phyloP scores from a whole-genome alignment of 2,888 invertebrate genomes.

The Andrena camellia region DNA sequence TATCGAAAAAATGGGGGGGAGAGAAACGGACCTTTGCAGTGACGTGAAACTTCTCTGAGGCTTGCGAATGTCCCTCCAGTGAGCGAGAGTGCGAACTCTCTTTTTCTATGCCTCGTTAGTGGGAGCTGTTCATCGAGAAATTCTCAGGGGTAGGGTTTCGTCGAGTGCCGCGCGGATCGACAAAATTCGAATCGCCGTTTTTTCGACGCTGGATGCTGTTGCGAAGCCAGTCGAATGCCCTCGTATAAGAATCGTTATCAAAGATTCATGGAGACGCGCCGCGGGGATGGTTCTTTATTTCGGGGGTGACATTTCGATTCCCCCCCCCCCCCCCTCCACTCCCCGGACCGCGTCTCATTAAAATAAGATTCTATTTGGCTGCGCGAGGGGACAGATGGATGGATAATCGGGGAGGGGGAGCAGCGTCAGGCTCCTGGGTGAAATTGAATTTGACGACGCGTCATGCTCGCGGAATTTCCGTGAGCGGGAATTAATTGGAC shows the following conservation, averaged over 20 bases:
- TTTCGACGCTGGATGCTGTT: no score
- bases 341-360: conserved; percentile 25
- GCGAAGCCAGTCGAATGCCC: no score
- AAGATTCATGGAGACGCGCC: conserved; percentile 7
- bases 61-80: no score
- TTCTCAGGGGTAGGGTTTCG: neutral
- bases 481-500: conserved; percentile 65
- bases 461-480: conserved; percentile 60
- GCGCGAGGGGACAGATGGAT: conserved; percentile 22
- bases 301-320: conserved; percentile 31
- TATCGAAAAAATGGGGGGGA: no score
- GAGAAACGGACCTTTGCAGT: no score
- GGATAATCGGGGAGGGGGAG: conserved; percentile 31
- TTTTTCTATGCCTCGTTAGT: neutral
- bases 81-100: neutral
- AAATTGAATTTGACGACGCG: conserved; percentile 63
- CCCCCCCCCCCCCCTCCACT: no score
- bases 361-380: conserved; percentile 46
- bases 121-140: neutral
- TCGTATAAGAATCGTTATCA: neutral
- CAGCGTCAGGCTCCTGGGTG: conserved; percentile 32
- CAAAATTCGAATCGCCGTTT: neutral
- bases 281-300: conserved; percentile 28
- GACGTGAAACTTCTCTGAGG: no score
- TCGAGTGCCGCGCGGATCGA: neutral